These are phyloP conservation scores for Limnephilus lunatus DNA, from an alignment of 2,888 invertebrate species.

Conservation along the genomic window DNA sequence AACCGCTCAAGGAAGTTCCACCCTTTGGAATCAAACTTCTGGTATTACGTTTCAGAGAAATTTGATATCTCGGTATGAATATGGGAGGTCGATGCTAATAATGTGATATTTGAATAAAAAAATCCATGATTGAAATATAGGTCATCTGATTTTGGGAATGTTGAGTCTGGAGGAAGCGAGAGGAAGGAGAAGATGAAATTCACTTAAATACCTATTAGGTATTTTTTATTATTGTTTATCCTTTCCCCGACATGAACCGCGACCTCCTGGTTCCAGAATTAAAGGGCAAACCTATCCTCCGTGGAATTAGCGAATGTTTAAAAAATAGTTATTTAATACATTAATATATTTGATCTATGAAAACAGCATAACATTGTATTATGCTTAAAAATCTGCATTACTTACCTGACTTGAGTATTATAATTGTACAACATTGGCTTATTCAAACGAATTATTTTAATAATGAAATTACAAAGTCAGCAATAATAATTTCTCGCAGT, in stretches of 20 bases:
- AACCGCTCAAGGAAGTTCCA: background rate
- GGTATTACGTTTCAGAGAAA: background rate
- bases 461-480: background rate
- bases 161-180: background rate
- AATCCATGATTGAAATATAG: too few species aligned
- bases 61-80: background rate
- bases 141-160: background rate
- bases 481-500: background rate
- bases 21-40: background rate
- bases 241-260: too few species aligned
- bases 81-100: background rate
- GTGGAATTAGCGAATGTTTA: too few species aligned
- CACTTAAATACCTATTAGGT: background rate
- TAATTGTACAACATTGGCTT: background rate
- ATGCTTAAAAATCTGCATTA: background rate
- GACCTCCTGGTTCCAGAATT: too few species aligned
- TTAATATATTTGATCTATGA: background rate
- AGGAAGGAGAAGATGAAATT: background rate
- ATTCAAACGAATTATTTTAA: background rate
- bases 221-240: too few species aligned
- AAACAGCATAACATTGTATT: background rate
- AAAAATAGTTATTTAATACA: too few species aligned
- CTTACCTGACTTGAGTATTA: background rate
- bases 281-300: too few species aligned
- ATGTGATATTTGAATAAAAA: background rate